Percentiles rank a stretch among this genome's conserved stretches.
phyloP scores from a whole-genome alignment of 1,140 invertebrate species.

The Habropoda laboriosa region DNA sequence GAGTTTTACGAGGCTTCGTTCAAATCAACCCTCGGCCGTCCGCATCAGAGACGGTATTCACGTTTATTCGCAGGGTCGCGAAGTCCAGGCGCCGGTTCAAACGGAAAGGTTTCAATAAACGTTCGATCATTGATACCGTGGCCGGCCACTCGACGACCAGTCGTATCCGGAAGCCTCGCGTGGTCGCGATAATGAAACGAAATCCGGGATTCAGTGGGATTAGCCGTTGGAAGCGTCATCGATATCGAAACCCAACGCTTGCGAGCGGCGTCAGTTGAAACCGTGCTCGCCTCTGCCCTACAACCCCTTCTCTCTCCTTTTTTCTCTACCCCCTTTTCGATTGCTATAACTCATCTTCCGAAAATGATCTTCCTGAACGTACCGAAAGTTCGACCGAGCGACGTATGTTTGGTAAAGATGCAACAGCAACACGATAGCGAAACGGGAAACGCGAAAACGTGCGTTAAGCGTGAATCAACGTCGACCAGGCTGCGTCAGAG shows the following conservation, averaged over 20 bases:
- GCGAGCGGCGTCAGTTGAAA: constrained; percentile 19
- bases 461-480: background rate
- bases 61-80: background rate
- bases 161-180: constrained; percentile 36
- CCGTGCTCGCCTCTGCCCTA: background rate
- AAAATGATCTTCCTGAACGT: constrained; percentile 39
- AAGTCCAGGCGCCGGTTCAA: background rate
- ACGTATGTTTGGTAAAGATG: background rate
- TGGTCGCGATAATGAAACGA: constrained; percentile 45
- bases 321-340: background rate
- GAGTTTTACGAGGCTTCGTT: background rate
- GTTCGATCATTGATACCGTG: constrained; percentile 39
- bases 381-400: background rate
- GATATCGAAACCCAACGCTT: constrained; percentile 39
- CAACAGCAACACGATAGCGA: background rate
- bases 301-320: too few relatives aligned
- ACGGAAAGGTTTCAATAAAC: constrained; percentile 29
- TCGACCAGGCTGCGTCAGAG: background rate
- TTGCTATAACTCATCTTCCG: background rate
- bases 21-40: too few relatives aligned
- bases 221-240: constrained; percentile 15
- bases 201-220: constrained; percentile 52
- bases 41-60: background rate
- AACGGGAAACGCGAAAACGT: background rate
- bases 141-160: background rate